These are phyloP conservation scores for Parazoanthus darwini DNA, from an alignment of 92 coral and sea anemone genomes.

Conservation along the genomic window DNA sequence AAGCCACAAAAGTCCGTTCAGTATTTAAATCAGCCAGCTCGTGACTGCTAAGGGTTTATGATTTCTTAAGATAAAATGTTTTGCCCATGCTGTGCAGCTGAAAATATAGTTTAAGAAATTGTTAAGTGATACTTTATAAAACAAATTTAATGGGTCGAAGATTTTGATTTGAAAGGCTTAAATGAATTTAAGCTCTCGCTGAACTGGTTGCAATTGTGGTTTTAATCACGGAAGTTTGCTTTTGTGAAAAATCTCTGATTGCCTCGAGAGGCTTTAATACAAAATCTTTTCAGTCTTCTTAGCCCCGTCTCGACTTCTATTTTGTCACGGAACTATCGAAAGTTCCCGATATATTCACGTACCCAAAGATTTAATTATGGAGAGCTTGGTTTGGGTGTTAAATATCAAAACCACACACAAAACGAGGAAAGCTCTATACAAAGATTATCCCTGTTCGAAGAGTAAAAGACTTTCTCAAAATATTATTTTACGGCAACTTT, in stretches of 20 bases:
- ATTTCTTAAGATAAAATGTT: not conserved
- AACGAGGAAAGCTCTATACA: not conserved
- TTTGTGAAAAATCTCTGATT: not conserved
- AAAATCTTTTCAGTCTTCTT: not conserved
- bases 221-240: constrained; percentile 18
- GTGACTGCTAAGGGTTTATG: not conserved
- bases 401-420: not conserved
- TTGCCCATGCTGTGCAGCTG: not conserved
- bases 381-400: not conserved
- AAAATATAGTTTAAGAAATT: not conserved
- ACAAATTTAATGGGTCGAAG: not conserved
- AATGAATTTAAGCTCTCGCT: not conserved
- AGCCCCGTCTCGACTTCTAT: constrained; percentile 1
- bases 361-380: not conserved
- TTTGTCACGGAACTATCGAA: constrained; percentile 15
- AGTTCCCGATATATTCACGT: not conserved
- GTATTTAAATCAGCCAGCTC: no score
- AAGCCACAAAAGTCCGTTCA: no score
- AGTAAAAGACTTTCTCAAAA: not conserved
- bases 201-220: constrained; percentile 11
- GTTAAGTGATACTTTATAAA: not conserved
- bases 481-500: not conserved
- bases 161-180: not conserved
- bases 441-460: not conserved
- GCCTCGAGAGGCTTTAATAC: constrained; percentile 1